Evolutionary conservation across 2,888 invertebrate genomes (phyloP).

Genomic region (Oligia strigilis): DNA sequence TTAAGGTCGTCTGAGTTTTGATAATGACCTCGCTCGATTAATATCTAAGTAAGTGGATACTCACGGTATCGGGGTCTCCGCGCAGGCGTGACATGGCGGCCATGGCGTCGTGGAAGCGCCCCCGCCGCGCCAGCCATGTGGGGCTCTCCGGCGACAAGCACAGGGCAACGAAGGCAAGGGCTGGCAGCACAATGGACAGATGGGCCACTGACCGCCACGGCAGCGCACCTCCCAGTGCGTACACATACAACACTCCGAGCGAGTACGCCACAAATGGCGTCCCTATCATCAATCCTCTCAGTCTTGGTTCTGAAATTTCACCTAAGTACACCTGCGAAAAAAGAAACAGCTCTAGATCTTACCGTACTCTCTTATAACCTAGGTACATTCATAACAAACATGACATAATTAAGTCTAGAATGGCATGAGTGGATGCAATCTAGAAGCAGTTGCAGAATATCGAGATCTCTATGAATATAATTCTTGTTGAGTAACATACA

Average conservation of each 20-base stretch:
- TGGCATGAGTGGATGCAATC: conserved; percentile 6
- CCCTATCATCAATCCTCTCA: conserved; percentile 93
- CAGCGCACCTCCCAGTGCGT: conserved; percentile 92
- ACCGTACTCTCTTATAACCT: neutral
- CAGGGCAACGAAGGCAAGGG: conserved; percentile 91
- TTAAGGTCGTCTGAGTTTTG: conserved; percentile 26
- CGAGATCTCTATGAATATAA: conserved; percentile 3
- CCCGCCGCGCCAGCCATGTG: conserved; percentile 93
- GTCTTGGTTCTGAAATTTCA: conserved; percentile 93
- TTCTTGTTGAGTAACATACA: neutral
- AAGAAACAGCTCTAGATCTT: neutral
- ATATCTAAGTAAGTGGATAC: conserved; percentile 66
- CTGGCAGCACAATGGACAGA: conserved; percentile 91
- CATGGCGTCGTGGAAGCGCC: conserved; percentile 89
- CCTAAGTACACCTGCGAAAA: conserved; percentile 92
- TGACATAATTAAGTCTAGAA: conserved; percentile 1
- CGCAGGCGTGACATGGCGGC: conserved; percentile 91
- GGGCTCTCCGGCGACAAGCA: conserved; percentile 94
- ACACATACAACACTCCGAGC: conserved; percentile 93
- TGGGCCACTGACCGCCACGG: conserved; percentile 93
- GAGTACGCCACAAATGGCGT: conserved; percentile 94
- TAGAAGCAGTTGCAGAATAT: conserved; percentile 4
- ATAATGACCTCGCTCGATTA: conserved; percentile 26
- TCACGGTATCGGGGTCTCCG: conserved; percentile 90
- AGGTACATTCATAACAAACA: neutral